Evolutionary conservation across 2,113 vertebrate genomes (phyloP).

Genomic region (Lepisosteus oculatus): DNA sequence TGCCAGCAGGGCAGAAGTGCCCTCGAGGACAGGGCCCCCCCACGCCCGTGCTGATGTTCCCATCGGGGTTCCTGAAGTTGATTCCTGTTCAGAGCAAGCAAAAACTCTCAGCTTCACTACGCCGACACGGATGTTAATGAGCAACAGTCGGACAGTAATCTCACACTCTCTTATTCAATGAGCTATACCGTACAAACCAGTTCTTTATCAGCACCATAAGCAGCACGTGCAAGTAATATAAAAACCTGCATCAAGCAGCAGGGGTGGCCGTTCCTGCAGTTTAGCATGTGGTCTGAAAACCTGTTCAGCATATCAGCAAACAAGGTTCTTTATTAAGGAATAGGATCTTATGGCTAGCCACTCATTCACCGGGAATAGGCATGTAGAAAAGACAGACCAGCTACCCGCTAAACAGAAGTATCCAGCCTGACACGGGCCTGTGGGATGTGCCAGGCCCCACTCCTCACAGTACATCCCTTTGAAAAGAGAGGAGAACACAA

Average conservation of each 20-base stretch:
- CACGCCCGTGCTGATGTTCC: slow-evolving; percentile 60
- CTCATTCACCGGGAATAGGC: not conserved
- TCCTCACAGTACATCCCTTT: slow-evolving; percentile 77
- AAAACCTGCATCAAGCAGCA: no score
- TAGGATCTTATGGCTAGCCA: not conserved
- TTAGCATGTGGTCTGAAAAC: no score
- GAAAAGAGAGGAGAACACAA: slow-evolving; percentile 11
- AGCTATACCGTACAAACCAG: no score
- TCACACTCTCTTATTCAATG: no score
- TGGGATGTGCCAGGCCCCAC: slow-evolving; percentile 71
- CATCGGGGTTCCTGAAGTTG: slow-evolving; percentile 67
- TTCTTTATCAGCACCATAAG: no score
- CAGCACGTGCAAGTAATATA: no score
- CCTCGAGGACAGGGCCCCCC: slow-evolving; percentile 83
- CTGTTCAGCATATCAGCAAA: no score
- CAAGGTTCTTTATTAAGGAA: no score
- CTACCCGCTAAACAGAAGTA: slow-evolving; percentile 77
- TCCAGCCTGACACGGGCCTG: slow-evolving; percentile 72
- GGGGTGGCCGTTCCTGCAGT: no score
- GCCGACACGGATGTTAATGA: no score
- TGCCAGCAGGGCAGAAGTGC: slow-evolving; percentile 79
- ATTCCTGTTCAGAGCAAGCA: slow-evolving; percentile 48
- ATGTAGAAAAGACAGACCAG: not conserved
- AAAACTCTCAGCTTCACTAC: no score
- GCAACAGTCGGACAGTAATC: no score